Base-by-base conservation (phyloP, 1,140 invertebrate species). In the Aleiodes sp. region DNA sequence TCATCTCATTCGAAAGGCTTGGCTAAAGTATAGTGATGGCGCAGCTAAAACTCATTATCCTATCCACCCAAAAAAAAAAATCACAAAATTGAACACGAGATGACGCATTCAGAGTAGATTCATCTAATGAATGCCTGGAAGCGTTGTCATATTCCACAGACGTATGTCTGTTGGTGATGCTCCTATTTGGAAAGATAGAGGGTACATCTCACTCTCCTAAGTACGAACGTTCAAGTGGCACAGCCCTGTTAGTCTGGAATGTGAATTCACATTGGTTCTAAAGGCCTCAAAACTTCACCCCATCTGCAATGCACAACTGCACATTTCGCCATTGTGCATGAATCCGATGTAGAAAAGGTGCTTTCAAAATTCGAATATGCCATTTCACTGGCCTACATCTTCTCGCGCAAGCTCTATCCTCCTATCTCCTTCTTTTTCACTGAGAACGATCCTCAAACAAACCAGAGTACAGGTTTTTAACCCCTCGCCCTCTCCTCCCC, bases 331-430 rank as follows among this genome's bases (percentile, higher is more conserved):
- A 52, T 52, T 52, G 46, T 52, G n/a, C n/a, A 52, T 26, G 46
- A 12, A 9, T 62, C 31, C 35, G 16, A 43, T 43, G 41, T n/a
- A n/a, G n/a, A n/a, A n/a, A n/a, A n/a, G n/a, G n/a, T n/a, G n/a
- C n/a, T n/a, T n/a, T n/a, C 41, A 43, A 43, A 43, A 16, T 43
- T 43, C 4, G 28, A 37, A 39, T n/a, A 62, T 62, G 60, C 31
- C 60, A 62, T 62, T 62, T 62, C 35, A 39, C 33, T 62, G 60
- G 14, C 60, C 60, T 62, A 62, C 33, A 37, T 62, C 35, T 33
- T 39, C 33, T 43, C 19, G 57, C 57, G 57, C 60, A 62, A 62
- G 24, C 60, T 62, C 60, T 29, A 19, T 33, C 16, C 57, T 2
- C n/a, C 9, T 33, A 19, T 62, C 33, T 39, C 24, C 26, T 3